Evolutionary conservation across 2,888 invertebrate genomes (phyloP).

Genomic region (Aphidoletes aphidimyza): DNA sequence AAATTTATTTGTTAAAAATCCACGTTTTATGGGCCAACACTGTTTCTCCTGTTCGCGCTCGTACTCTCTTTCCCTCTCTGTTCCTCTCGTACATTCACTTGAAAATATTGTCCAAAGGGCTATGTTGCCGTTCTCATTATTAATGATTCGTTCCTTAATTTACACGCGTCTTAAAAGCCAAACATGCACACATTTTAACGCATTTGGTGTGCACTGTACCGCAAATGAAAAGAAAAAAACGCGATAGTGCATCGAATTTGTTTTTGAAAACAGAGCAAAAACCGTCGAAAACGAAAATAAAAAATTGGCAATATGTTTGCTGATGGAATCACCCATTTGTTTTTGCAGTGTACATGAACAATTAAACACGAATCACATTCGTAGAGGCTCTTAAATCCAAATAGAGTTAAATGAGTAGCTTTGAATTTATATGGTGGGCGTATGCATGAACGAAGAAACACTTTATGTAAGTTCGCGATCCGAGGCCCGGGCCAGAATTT

Average conservation of each 20-base stretch:
- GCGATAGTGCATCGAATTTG: not conserved
- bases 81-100: not conserved
- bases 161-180: constrained; percentile 21
- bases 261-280: no score
- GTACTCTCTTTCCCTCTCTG: not conserved
- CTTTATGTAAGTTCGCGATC: no score
- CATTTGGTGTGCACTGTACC: not conserved
- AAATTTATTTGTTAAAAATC: constrained; percentile 45
- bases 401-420: not conserved
- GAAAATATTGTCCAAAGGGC: not conserved
- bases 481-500: no score
- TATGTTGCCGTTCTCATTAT: not conserved
- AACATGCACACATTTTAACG: not conserved
- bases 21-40: constrained; percentile 27
- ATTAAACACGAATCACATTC: constrained; percentile 11
- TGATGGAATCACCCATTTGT: not conserved
- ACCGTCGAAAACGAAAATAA: not conserved
- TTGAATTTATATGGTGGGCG: not conserved
- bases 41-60: not conserved
- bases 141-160: not conserved
- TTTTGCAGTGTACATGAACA: not conserved
- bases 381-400: not conserved
- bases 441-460: not conserved
- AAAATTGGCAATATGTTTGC: constrained; percentile 18
- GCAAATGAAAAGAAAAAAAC: not conserved